phyloP scores from a whole-genome alignment of 1,140 invertebrate genomes.

The Pseudomyrmex cubaensis region DNA sequence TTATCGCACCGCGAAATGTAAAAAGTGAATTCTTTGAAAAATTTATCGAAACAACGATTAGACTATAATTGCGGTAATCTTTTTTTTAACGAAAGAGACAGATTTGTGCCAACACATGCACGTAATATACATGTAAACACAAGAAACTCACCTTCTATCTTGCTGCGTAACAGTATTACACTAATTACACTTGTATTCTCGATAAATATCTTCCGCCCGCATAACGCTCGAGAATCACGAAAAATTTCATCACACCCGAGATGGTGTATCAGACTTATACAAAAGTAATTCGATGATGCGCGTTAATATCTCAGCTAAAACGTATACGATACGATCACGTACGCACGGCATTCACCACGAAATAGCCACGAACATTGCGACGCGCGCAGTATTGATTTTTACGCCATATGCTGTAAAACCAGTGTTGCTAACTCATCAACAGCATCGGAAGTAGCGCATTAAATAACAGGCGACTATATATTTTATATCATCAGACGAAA shows the following conservation, averaged over 20 bases:
- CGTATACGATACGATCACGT: slow-evolving; percentile 41
- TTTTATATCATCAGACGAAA: slow-evolving; percentile 3
- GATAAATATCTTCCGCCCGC: background rate
- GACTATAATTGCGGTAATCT: background rate
- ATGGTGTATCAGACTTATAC: background rate
- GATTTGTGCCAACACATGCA: background rate
- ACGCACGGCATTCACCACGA: background rate
- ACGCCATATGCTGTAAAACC: background rate
- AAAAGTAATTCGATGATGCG: background rate
- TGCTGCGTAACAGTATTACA: slow-evolving; percentile 12
- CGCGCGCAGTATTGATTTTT: slow-evolving; percentile 68
- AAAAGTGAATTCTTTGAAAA: background rate
- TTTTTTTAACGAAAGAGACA: background rate
- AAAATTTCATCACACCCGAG: background rate
- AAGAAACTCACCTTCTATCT: slow-evolving; percentile 35
- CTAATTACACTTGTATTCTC: slow-evolving; percentile 1
- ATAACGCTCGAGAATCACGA: slow-evolving; percentile 15
- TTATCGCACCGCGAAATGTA: too few species aligned
- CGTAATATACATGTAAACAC: slow-evolving; percentile 19
- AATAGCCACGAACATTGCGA: slow-evolving; percentile 34
- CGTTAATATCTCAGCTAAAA: background rate
- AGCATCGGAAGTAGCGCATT: background rate
- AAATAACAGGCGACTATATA: background rate
- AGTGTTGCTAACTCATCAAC: slow-evolving; percentile 27
- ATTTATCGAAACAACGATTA: background rate